A percentile compares a stretch with the other conserved stretches of the same genome.
These are phyloP conservation scores for Portunus trituberculatus DNA, from an alignment of 1,140 invertebrate genomes.

Conservation along the genomic window DNA sequence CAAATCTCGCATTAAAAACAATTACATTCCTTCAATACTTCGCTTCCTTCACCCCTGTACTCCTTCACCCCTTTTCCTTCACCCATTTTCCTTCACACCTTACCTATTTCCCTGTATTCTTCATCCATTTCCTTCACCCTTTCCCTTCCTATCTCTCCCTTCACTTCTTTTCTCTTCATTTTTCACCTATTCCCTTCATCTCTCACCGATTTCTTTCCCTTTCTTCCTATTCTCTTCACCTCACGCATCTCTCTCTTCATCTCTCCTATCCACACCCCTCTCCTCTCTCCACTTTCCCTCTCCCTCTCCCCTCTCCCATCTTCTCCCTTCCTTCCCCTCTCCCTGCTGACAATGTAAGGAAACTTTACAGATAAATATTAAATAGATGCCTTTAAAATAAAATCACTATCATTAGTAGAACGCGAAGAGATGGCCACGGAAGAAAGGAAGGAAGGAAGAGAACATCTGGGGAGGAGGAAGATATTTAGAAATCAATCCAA, in stretches of 20 bases:
- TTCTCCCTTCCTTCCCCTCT: background rate
- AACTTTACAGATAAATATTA: constrained; percentile 72
- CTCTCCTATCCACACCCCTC: background rate
- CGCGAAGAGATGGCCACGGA: background rate
- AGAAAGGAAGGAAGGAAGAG: background rate
- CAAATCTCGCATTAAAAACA: background rate
- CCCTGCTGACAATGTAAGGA: constrained; percentile 21
- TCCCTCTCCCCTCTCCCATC: background rate
- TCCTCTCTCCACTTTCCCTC: background rate
- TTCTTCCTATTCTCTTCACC: background rate
- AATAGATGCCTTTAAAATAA: constrained; percentile 67
- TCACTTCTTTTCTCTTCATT: background rate
- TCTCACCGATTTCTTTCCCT: background rate
- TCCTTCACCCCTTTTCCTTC: background rate
- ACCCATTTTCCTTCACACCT: background rate
- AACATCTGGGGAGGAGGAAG: background rate
- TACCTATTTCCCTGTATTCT: background rate
- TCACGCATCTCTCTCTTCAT: background rate
- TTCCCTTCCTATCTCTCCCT: background rate
- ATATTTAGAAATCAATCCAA: constrained; percentile 51
- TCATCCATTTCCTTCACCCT: background rate
- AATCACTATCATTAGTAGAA: constrained; percentile 67
- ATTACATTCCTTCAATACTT: background rate
- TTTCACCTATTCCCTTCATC: background rate
- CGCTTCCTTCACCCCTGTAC: background rate